Base-by-base conservation (phyloP, 64 coral and sea anemone species). In the Catalaphyllia jardinei region DNA sequence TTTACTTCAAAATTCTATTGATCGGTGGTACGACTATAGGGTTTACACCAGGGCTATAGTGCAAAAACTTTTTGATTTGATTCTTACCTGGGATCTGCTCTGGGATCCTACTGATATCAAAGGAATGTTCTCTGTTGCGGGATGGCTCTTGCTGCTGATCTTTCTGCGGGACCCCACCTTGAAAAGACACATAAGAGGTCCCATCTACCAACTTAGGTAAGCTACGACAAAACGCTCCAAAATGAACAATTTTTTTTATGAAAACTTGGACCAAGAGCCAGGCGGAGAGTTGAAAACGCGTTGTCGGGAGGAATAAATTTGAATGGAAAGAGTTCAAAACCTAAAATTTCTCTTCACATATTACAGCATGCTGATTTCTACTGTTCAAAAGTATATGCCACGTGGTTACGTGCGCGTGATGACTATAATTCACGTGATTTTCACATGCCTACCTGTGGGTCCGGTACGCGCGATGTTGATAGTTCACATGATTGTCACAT, bases 91-190 rank as follows among this genome's bases (percentile, higher is more conserved):
- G 33, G 19, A 27, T 12, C 20, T 85, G 20, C 10, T 71, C 38
- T 85, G 81, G 1, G 62, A 22, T 51, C 63, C 24, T 51, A 85
- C 63, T 71, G 81, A 85, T 71, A 85, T 71, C 31, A 85, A 67
- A n/a, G 81, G 81, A 85, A 71, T 27, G 63, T 85, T 67, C 0
- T 85, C 81, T 51, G 17, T 50, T 6, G 62, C 33, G 8, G 65
- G 11, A 57, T 57, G 81, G 81, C 81, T 69, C 62, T 24, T 84
- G 62, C 60, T 84, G 81, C 81, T 71, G 24, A 84, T 69, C 81
- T 69, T 84, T 42, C 81, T 67, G 22, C 81, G 81, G 19, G 81
- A 71, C 30, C 60, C 81, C 19, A 50, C 33, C 80, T 83, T n/a
- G 49, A 67, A 83, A 19, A 29, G 20, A 38, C 62, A 16, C 29